These are phyloP conservation scores for Cichladusa arquata DNA, from an alignment of 2,113 vertebrate genomes.

Conservation along the genomic window DNA sequence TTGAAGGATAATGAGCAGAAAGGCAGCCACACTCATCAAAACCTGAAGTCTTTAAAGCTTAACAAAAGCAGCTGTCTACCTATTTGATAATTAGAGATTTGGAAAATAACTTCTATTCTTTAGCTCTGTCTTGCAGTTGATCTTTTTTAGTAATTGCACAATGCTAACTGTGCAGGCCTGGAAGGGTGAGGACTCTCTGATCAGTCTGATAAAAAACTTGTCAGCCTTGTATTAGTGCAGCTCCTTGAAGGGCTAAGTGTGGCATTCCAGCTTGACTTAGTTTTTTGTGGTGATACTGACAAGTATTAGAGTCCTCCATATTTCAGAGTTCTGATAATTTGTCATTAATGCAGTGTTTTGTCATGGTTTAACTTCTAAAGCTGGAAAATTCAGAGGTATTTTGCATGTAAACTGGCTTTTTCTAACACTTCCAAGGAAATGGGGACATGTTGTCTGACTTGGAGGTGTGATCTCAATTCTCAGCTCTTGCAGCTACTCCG, in stretches of 20 bases:
- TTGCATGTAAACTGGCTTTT: neutral
- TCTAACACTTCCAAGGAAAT: neutral
- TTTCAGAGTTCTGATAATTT: neutral
- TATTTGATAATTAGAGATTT: neutral
- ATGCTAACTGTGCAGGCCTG: neutral
- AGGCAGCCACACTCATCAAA: neutral
- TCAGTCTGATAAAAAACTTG: neutral
- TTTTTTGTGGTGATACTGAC: neutral
- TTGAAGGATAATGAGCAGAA: neutral
- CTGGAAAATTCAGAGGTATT: neutral
- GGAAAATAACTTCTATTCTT: neutral
- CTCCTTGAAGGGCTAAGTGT: neutral
- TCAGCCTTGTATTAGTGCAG: neutral
- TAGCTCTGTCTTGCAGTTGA: neutral
- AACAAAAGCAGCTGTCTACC: neutral
- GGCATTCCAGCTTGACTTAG: neutral
- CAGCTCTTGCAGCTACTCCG: neutral
- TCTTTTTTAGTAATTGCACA: neutral
- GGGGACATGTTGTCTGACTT: neutral
- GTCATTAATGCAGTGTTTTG: neutral
- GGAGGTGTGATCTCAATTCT: neutral
- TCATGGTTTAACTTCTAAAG: neutral
- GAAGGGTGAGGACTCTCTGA: neutral
- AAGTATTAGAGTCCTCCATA: neutral
- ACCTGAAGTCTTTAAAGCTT: neutral